Evolutionary conservation across 2,888 invertebrate genomes (phyloP), one percentile per base, ranked within the genome.

Genomic region (Cataglyphis altisquamis): DNA sequence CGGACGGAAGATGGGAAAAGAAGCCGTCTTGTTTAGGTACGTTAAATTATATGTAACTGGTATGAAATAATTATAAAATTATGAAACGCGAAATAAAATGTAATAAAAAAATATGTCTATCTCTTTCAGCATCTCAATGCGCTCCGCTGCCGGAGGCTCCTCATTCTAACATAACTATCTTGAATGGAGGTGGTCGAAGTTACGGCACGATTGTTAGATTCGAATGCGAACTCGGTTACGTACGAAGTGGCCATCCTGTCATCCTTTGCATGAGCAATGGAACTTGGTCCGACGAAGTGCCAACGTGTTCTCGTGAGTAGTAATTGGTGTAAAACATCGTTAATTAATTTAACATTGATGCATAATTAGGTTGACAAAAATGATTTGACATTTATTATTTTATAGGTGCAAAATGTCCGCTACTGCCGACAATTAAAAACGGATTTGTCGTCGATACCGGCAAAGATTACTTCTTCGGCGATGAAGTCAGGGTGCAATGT

Each of bases 191-290:
- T 48, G 98, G 98, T 39, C 96, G 98, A 87, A 98, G 98, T 94
- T 99, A 98, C 92, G 98, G 98, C 89, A 98, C 98, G 0, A 98
- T 99, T 91, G 97, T 98, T 3, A 96, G 98, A 87, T 98, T 97
- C 93, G 98, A 98, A 94, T 99, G 98, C 93, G 98, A 98, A 92
- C 97, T 98, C 8, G 98, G 98, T 3, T 98, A 98, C 93, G 97
- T 98, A 80, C 96, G 98, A 89, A 97, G 96, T 89, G 98, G 98
- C 45, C 97, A 98, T 93, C 98, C 98, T 21, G 98, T 98, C 4
- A 96, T 98, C 62, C 96, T 98, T 55, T 99, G 98, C 94, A 98
- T 98, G 98, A 98, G 98, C 93, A 98, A 98, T 93, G 98, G 98
- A 73, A 98, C 98, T 12, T 99, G 98, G 98, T 98, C 98, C 84